Percentiles rank a stretch among this genome's conserved stretches.
Evolutionary conservation across 2,113 vertebrate species (phyloP).

Genomic region (Ariopsis seemanni): DNA sequence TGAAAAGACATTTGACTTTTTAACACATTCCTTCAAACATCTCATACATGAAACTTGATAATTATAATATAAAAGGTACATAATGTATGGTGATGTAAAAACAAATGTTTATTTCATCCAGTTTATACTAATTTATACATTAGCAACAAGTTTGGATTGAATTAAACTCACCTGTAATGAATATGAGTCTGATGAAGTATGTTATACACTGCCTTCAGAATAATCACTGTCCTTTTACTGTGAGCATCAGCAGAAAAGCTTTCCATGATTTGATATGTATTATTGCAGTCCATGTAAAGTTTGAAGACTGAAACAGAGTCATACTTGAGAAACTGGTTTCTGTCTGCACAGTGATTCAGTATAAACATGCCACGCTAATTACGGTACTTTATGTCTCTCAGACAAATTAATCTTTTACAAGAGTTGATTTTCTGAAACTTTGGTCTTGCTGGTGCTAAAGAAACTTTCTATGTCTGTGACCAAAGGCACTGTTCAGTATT

Average conservation of each 20-base stretch:
- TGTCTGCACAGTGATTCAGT: neutral
- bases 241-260: neutral
- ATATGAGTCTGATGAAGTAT: neutral
- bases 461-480: neutral
- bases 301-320: neutral
- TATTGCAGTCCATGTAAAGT: neutral
- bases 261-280: neutral
- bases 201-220: neutral
- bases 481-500: neutral
- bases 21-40: neutral
- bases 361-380: neutral
- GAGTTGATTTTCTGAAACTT: neutral
- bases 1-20: too few species aligned
- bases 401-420: neutral
- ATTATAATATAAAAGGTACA: neutral
- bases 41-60: neutral
- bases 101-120: neutral
- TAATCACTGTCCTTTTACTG: neutral
- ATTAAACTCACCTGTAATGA: neutral
- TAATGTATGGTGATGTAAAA: neutral
- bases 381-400: slow-evolving; percentile 2
- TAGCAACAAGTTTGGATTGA: neutral
- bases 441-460: neutral
- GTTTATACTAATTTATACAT: neutral
- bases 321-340: slow-evolving; percentile 12